Evolutionary conservation across 2,888 invertebrate species (phyloP).

Genomic region (Erpobdella octoculata): DNA sequence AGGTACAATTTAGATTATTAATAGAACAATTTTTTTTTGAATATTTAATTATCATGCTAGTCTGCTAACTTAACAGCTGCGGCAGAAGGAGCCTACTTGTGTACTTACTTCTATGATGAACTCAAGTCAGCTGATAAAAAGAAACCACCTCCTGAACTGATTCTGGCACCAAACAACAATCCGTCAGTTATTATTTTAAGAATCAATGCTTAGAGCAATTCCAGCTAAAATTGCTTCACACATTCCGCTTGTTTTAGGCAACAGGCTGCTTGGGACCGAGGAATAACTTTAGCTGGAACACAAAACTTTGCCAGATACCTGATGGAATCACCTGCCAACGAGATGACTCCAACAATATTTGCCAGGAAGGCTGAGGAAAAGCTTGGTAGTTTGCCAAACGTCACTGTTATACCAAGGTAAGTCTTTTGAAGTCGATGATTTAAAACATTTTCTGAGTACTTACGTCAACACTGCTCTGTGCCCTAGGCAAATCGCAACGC

Average conservation of each 20-base stretch:
- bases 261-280: conserved; percentile 57
- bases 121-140: conserved; percentile 55
- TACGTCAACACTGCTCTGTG: not conserved
- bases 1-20: too few species aligned
- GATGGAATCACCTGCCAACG: conserved; percentile 70
- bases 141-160: conserved; percentile 36
- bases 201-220: not conserved
- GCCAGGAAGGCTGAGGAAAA: conserved; percentile 57
- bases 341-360: conserved; percentile 69
- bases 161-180: not conserved
- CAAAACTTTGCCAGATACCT: conserved; percentile 71
- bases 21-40: too few species aligned
- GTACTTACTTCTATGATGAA: conserved; percentile 64
- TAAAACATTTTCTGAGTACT: not conserved
- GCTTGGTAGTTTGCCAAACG: conserved; percentile 35
- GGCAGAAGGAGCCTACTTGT: conserved; percentile 67
- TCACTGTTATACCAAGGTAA: conserved; percentile 35
- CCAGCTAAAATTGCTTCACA: too few species aligned
- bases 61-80: too few species aligned
- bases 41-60: too few species aligned
- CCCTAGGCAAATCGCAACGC: too few species aligned
- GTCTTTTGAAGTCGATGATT: too few species aligned
- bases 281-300: conserved; percentile 61
- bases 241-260: too few species aligned
- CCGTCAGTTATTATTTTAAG: not conserved